These are phyloP conservation scores for Netelia fuscicornis DNA, from an alignment of 2,888 invertebrate species.

Conservation along the genomic window DNA sequence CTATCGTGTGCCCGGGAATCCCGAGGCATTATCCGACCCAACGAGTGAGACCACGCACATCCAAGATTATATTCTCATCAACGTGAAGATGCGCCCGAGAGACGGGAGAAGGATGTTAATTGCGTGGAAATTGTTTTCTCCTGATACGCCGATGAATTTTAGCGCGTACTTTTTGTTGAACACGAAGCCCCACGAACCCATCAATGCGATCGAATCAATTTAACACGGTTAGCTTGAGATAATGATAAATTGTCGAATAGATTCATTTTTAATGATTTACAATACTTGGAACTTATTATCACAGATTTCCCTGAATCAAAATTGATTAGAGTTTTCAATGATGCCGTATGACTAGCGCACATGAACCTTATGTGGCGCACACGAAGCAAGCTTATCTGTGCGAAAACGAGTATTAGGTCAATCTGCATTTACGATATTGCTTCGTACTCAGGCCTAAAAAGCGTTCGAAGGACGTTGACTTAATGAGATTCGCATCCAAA, in stretches of 20 bases:
- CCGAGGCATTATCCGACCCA: conserved; percentile 69
- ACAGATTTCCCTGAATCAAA: not conserved
- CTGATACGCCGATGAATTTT: conserved; percentile 63
- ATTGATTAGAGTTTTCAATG: no score
- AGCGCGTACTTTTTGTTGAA: conserved; percentile 35
- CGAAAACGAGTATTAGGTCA: no score
- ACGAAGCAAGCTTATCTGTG: no score
- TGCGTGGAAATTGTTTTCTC: conserved; percentile 68
- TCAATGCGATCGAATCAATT: conserved; percentile 51
- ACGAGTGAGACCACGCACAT: conserved; percentile 81
- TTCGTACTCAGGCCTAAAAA: no score
- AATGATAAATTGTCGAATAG: conserved; percentile 13
- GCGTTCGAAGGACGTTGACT: no score
- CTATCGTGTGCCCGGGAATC: conserved; percentile 23
- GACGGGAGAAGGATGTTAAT: conserved; percentile 66
- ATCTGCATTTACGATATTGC: no score
- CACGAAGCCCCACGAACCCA: not conserved
- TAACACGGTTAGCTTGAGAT: conserved; percentile 11
- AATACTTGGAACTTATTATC: not conserved
- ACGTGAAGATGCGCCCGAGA: conserved; percentile 67
- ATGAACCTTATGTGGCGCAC: no score
- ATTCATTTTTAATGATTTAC: not conserved
- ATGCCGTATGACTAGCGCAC: no score
- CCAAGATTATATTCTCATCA: conserved; percentile 83
- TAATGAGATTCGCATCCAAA: no score